phyloP scores from a whole-genome alignment of 2,888 invertebrate species.

The Hemithea aestivaria region DNA sequence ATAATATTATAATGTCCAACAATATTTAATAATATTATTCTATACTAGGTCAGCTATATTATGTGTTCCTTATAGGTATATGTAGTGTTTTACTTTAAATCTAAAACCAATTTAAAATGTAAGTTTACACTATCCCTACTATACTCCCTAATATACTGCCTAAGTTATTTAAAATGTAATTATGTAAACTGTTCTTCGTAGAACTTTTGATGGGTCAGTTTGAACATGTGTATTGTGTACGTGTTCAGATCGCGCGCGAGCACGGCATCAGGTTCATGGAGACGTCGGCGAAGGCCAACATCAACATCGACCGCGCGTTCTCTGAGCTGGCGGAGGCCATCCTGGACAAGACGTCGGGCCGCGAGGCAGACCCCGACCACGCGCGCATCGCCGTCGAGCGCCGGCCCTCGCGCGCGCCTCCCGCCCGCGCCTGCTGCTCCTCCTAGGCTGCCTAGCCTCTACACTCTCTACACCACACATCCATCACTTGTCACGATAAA shows the following conservation, averaged over 20 bases:
- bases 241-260: constrained; percentile 92
- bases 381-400: constrained; percentile 83
- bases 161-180: too few relatives aligned
- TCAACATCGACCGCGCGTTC: constrained; percentile 97
- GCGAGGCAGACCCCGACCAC: constrained; percentile 84
- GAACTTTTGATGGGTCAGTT: too few relatives aligned
- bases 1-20: too few relatives aligned
- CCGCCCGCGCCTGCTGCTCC: constrained; percentile 73
- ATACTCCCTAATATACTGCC: too few relatives aligned
- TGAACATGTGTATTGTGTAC: not conserved
- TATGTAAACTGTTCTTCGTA: too few relatives aligned
- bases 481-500: too few relatives aligned
- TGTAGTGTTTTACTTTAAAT: too few relatives aligned
- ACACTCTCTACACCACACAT: not conserved
- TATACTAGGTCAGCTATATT: too few relatives aligned
- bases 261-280: constrained; percentile 98
- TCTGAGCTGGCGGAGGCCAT: constrained; percentile 96
- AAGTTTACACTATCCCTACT: too few relatives aligned
- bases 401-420: constrained; percentile 82
- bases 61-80: too few relatives aligned
- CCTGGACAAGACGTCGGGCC: constrained; percentile 92
- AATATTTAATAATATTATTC: too few relatives aligned
- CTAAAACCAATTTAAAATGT: too few relatives aligned
- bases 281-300: constrained; percentile 98
- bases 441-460: constrained; percentile 31